These are phyloP conservation scores for Lamellibrachia satsuma DNA, from an alignment of 2,888 invertebrate genomes.

Conservation along the genomic window DNA sequence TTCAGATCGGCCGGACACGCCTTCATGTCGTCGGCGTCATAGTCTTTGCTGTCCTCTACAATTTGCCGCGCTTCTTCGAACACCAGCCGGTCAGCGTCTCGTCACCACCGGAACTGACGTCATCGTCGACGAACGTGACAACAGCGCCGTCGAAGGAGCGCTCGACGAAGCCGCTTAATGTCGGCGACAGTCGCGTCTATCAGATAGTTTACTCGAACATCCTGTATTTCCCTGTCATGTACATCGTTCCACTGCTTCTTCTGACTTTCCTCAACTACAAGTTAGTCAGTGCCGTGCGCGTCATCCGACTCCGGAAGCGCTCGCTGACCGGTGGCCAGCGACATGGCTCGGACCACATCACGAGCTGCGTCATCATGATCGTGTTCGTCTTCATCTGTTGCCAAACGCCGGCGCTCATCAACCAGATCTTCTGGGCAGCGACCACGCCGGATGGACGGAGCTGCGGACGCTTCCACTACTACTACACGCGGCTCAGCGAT, in stretches of 20 bases:
- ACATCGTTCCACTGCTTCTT: slow-evolving; percentile 38
- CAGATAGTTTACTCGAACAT: slow-evolving; percentile 44
- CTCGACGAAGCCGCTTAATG: not conserved
- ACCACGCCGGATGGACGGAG: slow-evolving; percentile 22
- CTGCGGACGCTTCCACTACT: slow-evolving; percentile 42
- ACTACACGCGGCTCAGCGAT: slow-evolving; percentile 43
- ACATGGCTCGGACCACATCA: slow-evolving; percentile 38
- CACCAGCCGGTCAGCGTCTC: slow-evolving; percentile 31
- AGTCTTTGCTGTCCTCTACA: slow-evolving; percentile 40
- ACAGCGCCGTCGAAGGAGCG: not conserved
- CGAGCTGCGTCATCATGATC: slow-evolving; percentile 39
- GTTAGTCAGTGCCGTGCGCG: slow-evolving; percentile 36
- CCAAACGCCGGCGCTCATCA: slow-evolving; percentile 43
- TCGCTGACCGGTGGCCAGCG: slow-evolving; percentile 22
- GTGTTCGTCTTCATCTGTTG: slow-evolving; percentile 41
- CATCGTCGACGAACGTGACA: not conserved
- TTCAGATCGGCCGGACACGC: slow-evolving; percentile 26
- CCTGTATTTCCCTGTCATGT: slow-evolving; percentile 43
- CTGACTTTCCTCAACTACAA: slow-evolving; percentile 38
- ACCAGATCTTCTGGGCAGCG: slow-evolving; percentile 43
- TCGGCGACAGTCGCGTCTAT: slow-evolving; percentile 40
- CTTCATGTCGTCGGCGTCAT: slow-evolving; percentile 36
- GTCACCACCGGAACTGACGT: not conserved
- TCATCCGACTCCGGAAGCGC: slow-evolving; percentile 28
- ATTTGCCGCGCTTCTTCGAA: slow-evolving; percentile 43